Evolutionary conservation across 2,797 vertebrate genomes (phyloP).

Genomic region (Chromobotia macracanthus): DNA sequence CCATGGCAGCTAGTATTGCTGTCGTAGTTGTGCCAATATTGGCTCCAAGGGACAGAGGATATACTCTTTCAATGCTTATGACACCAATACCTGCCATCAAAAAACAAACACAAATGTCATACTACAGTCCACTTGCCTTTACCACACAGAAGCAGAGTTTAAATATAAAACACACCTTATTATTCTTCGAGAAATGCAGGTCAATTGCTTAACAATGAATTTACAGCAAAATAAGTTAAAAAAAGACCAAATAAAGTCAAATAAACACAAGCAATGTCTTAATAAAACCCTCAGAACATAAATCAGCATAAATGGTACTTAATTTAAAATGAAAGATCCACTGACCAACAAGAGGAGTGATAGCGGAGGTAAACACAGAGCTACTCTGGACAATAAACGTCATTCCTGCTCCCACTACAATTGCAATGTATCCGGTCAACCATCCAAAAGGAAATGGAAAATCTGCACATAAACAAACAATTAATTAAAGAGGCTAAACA

Average conservation of each 20-base stretch:
- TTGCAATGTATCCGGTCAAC: conserved; percentile 92
- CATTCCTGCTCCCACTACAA: conserved; percentile 91
- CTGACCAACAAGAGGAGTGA: conserved; percentile 96
- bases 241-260: no score
- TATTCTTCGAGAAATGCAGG: not conserved
- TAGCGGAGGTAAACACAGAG: conserved; percentile 94
- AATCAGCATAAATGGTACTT: no score
- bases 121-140: not conserved
- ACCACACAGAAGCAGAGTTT: not conserved
- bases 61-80: conserved; percentile 91
- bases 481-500: not conserved
- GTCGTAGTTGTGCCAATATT: conserved; percentile 98
- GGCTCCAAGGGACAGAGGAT: conserved; percentile 90
- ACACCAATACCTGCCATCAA: conserved; percentile 85
- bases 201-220: not conserved
- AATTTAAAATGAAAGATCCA: no score
- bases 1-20: conserved; percentile 90
- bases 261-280: no score
- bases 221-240: not conserved
- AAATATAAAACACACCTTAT: not conserved
- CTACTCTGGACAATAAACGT: conserved; percentile 97
- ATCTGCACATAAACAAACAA: conserved; percentile 73
- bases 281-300: no score
- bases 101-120: conserved; percentile 3
- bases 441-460: conserved; percentile 94